These are phyloP conservation scores for Vombatus ursinus DNA, from an alignment of 2,113 vertebrate species.

Conservation along the genomic window DNA sequence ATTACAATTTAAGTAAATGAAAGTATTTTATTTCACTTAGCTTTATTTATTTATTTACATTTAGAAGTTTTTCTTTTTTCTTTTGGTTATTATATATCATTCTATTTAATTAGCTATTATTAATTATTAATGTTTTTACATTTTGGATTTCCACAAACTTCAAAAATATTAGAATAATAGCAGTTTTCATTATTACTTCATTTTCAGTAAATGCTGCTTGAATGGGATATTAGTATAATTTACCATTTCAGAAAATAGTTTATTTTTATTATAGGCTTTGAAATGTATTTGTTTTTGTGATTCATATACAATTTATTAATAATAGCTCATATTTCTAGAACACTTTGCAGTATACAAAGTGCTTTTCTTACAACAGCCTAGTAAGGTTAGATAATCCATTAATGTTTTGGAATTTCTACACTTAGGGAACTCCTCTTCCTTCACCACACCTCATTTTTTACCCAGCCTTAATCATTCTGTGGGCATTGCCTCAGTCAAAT, in stretches of 20 bases:
- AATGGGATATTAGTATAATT: background rate
- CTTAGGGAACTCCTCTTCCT: background rate
- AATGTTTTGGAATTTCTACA: background rate
- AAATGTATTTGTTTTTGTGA: background rate
- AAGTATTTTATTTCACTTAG: background rate
- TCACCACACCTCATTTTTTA: background rate
- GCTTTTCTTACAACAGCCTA: background rate
- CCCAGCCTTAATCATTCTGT: no score
- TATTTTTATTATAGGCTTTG: background rate
- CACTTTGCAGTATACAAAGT: background rate
- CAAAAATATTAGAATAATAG: background rate
- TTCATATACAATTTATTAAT: background rate
- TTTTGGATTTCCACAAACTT: background rate
- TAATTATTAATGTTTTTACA: background rate
- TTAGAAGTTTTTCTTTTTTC: background rate
- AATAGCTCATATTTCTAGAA: background rate
- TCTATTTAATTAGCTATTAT: background rate
- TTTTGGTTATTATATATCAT: background rate
- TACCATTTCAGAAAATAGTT: background rate
- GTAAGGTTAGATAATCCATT: background rate
- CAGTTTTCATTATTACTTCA: background rate
- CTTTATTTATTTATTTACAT: background rate
- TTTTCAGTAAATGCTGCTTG: background rate
- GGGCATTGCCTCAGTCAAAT: no score
- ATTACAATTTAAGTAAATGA: background rate